Percentiles rank a stretch among this genome's conserved stretches.
These are phyloP conservation scores for Rhea americana DNA, from an alignment of 2,113 vertebrate genomes.

Conservation along the genomic window DNA sequence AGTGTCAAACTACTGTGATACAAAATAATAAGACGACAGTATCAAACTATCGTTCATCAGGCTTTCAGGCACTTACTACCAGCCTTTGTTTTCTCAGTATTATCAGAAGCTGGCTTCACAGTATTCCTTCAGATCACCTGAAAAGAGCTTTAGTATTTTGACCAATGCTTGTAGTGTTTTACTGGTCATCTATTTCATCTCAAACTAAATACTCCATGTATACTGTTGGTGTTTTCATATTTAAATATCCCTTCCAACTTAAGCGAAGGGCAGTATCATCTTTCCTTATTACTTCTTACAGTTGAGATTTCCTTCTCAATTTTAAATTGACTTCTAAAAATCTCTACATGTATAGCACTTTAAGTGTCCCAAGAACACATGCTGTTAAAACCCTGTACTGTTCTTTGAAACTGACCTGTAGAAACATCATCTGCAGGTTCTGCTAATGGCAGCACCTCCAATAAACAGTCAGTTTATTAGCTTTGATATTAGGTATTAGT, in stretches of 20 bases:
- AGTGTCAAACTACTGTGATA: background rate
- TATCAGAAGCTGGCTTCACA: background rate
- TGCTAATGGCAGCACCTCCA: background rate
- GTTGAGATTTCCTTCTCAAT: background rate
- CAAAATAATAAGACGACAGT: background rate
- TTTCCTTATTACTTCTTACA: background rate
- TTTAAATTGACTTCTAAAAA: background rate
- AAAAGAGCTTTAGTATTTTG: background rate
- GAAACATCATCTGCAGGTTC: background rate
- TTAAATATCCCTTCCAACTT: background rate
- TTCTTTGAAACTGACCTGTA: background rate
- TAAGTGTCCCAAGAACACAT: background rate
- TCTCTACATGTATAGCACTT: accelerated
- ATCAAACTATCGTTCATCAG: background rate
- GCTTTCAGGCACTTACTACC: background rate
- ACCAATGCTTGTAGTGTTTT: background rate
- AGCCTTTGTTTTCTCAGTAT: background rate
- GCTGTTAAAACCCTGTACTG: accelerated
- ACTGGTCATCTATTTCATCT: background rate
- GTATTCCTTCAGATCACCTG: background rate
- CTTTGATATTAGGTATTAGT: background rate
- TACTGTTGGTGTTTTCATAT: accelerated
- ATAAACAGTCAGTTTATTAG: background rate
- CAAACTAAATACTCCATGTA: accelerated
- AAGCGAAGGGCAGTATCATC: background rate